phyloP scores from a whole-genome alignment of 1,140 invertebrate genomes.

The Procambarus virginalis region DNA sequence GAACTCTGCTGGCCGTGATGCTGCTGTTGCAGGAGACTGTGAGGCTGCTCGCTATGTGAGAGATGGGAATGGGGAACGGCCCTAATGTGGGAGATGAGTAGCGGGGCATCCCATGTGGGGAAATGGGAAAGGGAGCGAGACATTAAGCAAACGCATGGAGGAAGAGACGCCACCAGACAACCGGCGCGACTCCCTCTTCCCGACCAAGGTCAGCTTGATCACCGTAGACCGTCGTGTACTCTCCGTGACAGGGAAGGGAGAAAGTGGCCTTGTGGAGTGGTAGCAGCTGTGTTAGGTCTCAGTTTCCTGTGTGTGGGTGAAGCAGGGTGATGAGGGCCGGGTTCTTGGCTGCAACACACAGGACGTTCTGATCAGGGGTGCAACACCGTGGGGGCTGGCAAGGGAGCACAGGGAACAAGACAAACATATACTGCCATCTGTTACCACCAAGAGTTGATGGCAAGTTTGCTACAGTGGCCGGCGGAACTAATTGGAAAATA shows the following conservation, averaged over 20 bases:
- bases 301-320: neutral
- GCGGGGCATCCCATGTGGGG: neutral
- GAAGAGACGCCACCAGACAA: neutral
- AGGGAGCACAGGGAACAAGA: too few species aligned
- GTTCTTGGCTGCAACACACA: too few species aligned
- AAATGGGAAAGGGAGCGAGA: neutral
- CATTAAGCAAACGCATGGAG: neutral
- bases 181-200: neutral
- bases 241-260: neutral
- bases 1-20: conserved; percentile 23
- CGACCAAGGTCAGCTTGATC: neutral
- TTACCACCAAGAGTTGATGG: too few species aligned
- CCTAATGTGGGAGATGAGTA: neutral
- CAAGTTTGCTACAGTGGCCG: too few species aligned
- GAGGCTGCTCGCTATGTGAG: neutral
- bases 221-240: neutral
- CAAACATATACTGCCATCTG: too few species aligned
- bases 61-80: neutral
- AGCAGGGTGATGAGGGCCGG: too few species aligned
- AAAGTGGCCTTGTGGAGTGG: conserved; percentile 1
- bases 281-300: neutral
- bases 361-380: too few species aligned
- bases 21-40: neutral
- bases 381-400: too few species aligned
- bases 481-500: too few species aligned